Base-by-base conservation (phyloP, 2,888 invertebrate genomes). In the Drosophila birchii region DNA sequence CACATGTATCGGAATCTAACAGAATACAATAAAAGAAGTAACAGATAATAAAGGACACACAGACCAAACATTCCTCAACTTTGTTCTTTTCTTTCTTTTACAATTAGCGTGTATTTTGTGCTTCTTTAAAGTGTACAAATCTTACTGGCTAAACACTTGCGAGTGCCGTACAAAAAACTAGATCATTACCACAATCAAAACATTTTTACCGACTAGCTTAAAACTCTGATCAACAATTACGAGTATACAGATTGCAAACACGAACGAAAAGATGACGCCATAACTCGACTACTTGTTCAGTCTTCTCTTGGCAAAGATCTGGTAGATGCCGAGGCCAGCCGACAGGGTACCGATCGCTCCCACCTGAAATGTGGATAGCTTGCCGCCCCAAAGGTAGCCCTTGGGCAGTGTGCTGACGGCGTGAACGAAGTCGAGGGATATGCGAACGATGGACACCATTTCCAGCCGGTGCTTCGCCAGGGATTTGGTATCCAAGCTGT, bases 301-400 rank as follows among this genome's bases (percentile, higher is more conserved):
- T 78, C 78, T 89, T 70, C 90, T 78, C 73, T 91, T 91, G 56
- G 90, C 90, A 79, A 90, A 90, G 53, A 91, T 81, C 93, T 96
- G 94, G 84, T 95, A 96, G 60, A 97, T 94, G 38, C 96, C 96
- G 75, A 96, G 93, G 20, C 95, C 85, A 0, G 97, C 96, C 0
- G 97, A 97, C 1, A 95, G 88, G 1, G 96, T 95, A 32, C 97
- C 97, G 61, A 97, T 94, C 0, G 95, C 93, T 12, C 97, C 97
- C 34, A 96, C 95, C 75, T 95, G 95, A 93, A 95, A 94, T 5
- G 94, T 93, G 76, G 95, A 94, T 8, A 97, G 93, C 91, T 94
- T 95, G 7, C 96, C 96, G 4, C 97, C 96, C 97, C 97, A 98
- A 20, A 98, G 93, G 86, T 95, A 95, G 18, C 97, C 97, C 7